Conservation (phyloP, 2,888 invertebrate genomes). For the Chaetoderma sp. region DNA sequence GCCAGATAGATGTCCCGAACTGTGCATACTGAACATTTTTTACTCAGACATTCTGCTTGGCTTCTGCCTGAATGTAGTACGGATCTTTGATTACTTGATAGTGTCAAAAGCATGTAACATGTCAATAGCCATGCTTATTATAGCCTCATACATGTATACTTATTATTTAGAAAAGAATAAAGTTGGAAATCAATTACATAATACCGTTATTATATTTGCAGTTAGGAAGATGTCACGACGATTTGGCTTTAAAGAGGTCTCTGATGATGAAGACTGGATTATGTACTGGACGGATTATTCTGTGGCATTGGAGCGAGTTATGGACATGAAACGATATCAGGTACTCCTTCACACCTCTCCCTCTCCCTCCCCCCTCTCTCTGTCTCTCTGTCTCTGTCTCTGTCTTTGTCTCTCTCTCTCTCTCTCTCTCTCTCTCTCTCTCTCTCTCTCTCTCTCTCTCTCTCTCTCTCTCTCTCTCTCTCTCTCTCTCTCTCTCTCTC, state of each 20-base stretch:
- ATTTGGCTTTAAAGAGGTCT: constrained; percentile 82
- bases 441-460: background rate
- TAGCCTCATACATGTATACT: too few relatives aligned
- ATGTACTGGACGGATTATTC: constrained; percentile 92
- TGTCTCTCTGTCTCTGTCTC: background rate
- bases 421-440: background rate
- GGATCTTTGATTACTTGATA: too few relatives aligned
- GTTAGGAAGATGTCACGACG: constrained; percentile 79
- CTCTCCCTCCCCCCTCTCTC: background rate
- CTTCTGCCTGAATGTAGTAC: too few relatives aligned
- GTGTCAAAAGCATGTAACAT: too few relatives aligned
- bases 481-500: background rate
- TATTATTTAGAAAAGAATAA: too few relatives aligned
- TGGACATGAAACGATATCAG: constrained; percentile 89
- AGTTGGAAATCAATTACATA: too few relatives aligned
- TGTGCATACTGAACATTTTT: too few relatives aligned
- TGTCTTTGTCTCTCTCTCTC: background rate
- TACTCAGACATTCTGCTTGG: too few relatives aligned
- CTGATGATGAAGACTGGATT: constrained; percentile 87
- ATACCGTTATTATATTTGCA: constrained; percentile 60
- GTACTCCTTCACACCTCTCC: constrained; percentile 45
- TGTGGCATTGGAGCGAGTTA: constrained; percentile 86
- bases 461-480: background rate
- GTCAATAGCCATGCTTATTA: too few relatives aligned
- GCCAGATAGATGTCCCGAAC: too few relatives aligned